Evolutionary conservation across 2,113 vertebrate genomes (phyloP).

Genomic region (Dascyllus trimaculatus): DNA sequence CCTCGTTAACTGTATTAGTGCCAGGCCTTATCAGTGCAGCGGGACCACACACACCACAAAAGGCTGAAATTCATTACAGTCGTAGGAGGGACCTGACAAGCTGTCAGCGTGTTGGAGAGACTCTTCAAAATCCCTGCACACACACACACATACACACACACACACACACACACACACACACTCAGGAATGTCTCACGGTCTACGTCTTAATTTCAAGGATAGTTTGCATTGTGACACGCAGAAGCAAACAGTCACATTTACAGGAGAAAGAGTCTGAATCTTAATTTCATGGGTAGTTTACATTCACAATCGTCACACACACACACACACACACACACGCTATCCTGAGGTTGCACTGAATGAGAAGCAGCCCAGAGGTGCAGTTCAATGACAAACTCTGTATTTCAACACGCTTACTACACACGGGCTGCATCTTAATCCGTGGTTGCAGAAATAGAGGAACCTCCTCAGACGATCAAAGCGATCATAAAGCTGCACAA

Average conservation of each 20-base stretch:
- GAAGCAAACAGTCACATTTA: conserved; percentile 23
- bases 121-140: conserved; percentile 42
- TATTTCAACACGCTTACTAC: conserved; percentile 31
- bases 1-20: conserved; percentile 58
- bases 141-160: too few species aligned
- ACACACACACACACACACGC: conserved; percentile 4
- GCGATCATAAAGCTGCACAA: conserved; percentile 30
- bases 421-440: background rate
- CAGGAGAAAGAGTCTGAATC: conserved; percentile 17
- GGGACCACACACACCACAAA: conserved; percentile 70
- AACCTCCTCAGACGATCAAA: conserved; percentile 33
- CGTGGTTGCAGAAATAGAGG: background rate
- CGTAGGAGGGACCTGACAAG: conserved; percentile 70
- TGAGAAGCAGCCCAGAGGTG: conserved; percentile 43
- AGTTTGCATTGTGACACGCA: conserved; percentile 47
- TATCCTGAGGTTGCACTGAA: too few species aligned
- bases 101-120: conserved; percentile 55
- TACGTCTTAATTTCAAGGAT: conserved; percentile 56
- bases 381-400: conserved; percentile 46
- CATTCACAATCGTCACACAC: conserved; percentile 5
- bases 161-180: conserved; percentile 5
- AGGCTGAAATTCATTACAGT: conserved; percentile 70
- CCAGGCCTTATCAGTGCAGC: conserved; percentile 56
- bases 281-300: conserved; percentile 67
- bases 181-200: background rate